Evolutionary conservation across 2,113 vertebrate species (phyloP), one percentile per base, ranked within the genome.

Genomic region (Trematomus loennbergii): DNA sequence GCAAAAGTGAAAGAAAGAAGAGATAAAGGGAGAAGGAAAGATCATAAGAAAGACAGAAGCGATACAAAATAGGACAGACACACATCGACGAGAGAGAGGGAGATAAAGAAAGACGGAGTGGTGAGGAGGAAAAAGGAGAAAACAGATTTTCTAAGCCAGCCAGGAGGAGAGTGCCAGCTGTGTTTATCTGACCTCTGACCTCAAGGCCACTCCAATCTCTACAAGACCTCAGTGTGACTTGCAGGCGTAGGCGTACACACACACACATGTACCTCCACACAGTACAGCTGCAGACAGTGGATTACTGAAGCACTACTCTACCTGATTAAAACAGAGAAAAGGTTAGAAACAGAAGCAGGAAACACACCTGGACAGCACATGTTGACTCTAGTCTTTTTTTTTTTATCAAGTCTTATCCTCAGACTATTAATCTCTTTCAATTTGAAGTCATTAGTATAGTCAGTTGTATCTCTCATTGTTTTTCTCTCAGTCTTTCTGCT

Each of bases 181-280:
- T 95, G 95, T 95, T 95, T 95, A 94, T 84, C 63, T 94, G 91
- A 94, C 92, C 93, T 92, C 81, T 93, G 90, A 92, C 89, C 84
- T 64, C 61, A 74, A 83, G 84, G 79, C 87, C 88, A 93, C 89
- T 93, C 90, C 86, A 91, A 91, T 93, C 90, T 92, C 80, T 76
- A 78, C 85, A 88, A 85, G 82, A 82, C 83, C 80, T 77, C 75
- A 78, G 82, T 68, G 79, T 71, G 82, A 85, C 88, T 81, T 72
- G 71, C 81, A 84, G 72, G n/a, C 78, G 0, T 52, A n/a, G n/a
- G 11, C 62, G 54, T 50, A 53, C 76, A 75, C 45, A 65, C 84
- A 40, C 64, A 75, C 20, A 43, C 78, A n/a, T n/a, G n/a, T n/a
- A n/a, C n/a, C n/a, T n/a, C n/a, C n/a, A n/a, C n/a, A n/a, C n/a